Percentiles rank a stretch among this genome's conserved stretches.
Evolutionary conservation across 2,797 vertebrate genomes (phyloP).

Genomic region (Hemitrygon akajei): DNA sequence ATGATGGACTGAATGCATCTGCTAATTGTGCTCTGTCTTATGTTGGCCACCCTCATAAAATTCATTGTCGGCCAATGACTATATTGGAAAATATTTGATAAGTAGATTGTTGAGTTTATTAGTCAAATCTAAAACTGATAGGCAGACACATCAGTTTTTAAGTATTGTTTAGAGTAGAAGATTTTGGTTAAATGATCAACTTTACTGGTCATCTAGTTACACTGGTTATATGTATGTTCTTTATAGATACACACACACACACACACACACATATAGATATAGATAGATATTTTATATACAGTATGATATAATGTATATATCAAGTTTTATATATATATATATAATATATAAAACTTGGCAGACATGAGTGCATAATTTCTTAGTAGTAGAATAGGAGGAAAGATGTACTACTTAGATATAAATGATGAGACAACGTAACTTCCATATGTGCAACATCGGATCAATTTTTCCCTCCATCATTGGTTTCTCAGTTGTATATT

Average conservation of each 20-base stretch:
- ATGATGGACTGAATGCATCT: background rate
- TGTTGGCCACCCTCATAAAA: background rate
- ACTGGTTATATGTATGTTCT: too few relatives aligned
- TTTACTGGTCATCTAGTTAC: background rate
- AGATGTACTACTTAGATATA: background rate
- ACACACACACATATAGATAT: too few relatives aligned
- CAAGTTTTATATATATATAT: too few relatives aligned
- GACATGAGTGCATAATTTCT: background rate
- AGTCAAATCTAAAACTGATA: background rate
- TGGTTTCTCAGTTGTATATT: background rate
- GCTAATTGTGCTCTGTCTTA: background rate
- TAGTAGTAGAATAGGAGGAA: too few relatives aligned
- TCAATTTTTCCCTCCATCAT: background rate
- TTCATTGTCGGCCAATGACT: background rate
- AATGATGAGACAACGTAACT: background rate
- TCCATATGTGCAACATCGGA: background rate
- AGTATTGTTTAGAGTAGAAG: background rate
- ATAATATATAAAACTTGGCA: background rate
- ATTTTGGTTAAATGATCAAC: background rate
- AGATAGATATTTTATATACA: too few relatives aligned
- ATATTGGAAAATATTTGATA: background rate
- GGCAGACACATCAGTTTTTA: background rate
- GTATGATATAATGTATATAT: too few relatives aligned
- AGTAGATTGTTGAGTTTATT: background rate
- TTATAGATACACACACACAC: too few relatives aligned